Evolutionary conservation across 2,797 vertebrate species (phyloP).

Genomic region (Mastacembelus armatus): DNA sequence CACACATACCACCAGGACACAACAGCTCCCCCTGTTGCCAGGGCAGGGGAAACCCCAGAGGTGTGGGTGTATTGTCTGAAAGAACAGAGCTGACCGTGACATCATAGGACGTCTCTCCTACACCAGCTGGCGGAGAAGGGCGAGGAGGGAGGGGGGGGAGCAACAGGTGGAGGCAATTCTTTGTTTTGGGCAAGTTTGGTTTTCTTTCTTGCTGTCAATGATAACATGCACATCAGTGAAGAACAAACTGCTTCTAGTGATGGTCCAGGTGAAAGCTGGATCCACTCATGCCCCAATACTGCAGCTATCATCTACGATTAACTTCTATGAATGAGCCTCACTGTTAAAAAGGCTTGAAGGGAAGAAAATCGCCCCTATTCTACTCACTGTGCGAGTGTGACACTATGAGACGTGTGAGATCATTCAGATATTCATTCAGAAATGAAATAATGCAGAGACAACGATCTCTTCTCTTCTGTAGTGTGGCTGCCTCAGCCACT

Average conservation of each 20-base stretch:
- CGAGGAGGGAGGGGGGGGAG: conserved; percentile 18
- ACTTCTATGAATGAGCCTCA: conserved; percentile 60
- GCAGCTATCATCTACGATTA: conserved; percentile 53
- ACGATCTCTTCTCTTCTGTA: background rate
- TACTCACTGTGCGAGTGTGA: background rate
- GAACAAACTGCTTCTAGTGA: background rate
- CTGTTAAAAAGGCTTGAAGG: conserved; percentile 46
- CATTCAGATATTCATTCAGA: background rate
- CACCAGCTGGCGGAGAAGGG: conserved; percentile 43
- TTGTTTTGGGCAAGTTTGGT: background rate
- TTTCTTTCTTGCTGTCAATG: conserved; percentile 4
- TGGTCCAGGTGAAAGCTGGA: conserved; percentile 6
- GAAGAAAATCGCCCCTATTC: conserved; percentile 34
- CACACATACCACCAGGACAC: conserved; percentile 81
- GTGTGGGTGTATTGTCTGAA: conserved; percentile 85
- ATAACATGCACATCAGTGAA: background rate
- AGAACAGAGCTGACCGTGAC: conserved; percentile 77
- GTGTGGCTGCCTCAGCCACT: background rate
- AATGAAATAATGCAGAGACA: conserved; percentile 20
- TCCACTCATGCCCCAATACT: conserved; percentile 44
- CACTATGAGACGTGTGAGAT: conserved; percentile 3
- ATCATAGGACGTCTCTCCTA: conserved; percentile 79
- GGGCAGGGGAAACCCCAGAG: conserved; percentile 77
- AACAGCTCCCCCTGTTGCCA: conserved; percentile 87
- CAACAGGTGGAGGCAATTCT: conserved; percentile 53